Evolutionary conservation across 1,140 invertebrate genomes (phyloP).

Genomic region (Drosophila nebulosa): DNA sequence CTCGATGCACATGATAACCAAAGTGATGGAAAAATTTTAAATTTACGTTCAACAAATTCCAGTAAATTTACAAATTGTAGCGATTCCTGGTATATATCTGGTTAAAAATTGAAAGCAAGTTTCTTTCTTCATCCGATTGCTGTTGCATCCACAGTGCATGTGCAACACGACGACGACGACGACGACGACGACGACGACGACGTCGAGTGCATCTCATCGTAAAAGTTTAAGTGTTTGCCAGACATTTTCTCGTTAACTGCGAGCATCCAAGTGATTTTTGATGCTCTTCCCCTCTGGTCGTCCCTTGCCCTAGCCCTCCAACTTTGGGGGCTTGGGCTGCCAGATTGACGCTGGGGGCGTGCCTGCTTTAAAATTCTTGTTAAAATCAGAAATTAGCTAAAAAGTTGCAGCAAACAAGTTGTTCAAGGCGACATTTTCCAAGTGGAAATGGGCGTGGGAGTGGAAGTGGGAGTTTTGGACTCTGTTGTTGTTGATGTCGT

Average conservation of each 20-base stretch:
- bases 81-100: background rate
- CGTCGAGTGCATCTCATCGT: constrained; percentile 61
- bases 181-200: constrained; percentile 9
- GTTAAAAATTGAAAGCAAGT: background rate
- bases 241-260: constrained; percentile 74
- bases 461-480: background rate
- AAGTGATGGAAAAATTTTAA: background rate
- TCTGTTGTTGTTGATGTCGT: constrained; percentile 24
- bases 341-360: background rate
- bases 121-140: background rate
- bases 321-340: background rate
- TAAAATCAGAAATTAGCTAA: constrained; percentile 73
- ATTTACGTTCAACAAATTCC: background rate
- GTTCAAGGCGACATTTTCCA: constrained; percentile 46
- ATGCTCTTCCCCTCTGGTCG: constrained; percentile 34
- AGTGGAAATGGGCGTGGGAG: too few relatives aligned
- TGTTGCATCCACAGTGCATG: constrained; percentile 21
- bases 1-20: too few relatives aligned
- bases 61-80: background rate
- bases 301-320: constrained; percentile 14
- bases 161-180: constrained; percentile 2
- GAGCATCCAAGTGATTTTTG: constrained; percentile 64
- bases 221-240: constrained; percentile 77
- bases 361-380: constrained; percentile 60
- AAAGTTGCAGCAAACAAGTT: constrained; percentile 61